Base-by-base conservation (phyloP, 2,113 vertebrate species). In the Podarcis muralis region DNA sequence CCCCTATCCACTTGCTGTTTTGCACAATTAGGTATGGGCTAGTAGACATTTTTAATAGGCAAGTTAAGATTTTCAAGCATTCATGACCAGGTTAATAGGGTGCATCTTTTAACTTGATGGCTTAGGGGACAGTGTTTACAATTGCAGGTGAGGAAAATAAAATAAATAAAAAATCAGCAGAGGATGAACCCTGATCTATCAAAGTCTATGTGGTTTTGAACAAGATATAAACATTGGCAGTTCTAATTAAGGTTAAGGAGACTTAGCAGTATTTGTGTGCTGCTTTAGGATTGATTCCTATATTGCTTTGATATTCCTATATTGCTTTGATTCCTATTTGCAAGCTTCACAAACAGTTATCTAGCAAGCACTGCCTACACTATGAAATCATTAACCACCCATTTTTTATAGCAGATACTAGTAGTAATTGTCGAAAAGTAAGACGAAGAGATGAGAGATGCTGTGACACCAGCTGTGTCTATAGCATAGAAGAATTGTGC, bases 121-220 rank as follows among this genome's bases (percentile, higher is more conserved):
- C 62, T 40, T 43, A 40, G 12, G 30, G 35, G 71, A 76, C 43
- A 65, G 69, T 15, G 23, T 85, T 95, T 93, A 48, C 81, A 72
- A 82, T 74, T 37, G 23, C 53, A 83, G 79, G 66, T 22, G 84
- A 93, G 95, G 90, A 16, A 66, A 90, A 90, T 79, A 27, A 81
- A 88, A 88, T 78, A 88, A 78, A 59, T 0, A 75, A 35, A 93
- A 76, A 4, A 84, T 32, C 87, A 90, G 68, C 25, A 84, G 84
- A 86, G 79, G 89, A 89, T 69, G 68, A 81, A 93, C 59, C 18
- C 90, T 0, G 74, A n/a, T 62, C 66, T 72, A 5, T 20, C 75
- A 83, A 78, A 85, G 27, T 83, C 62, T 59, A 78, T 75, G 30
- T 32, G 77, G 35, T 83, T 79, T 81, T 53, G 53, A 85, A n/a